These are phyloP conservation scores for Jacana jacana DNA, from an alignment of 2,113 vertebrate species.

Conservation along the genomic window DNA sequence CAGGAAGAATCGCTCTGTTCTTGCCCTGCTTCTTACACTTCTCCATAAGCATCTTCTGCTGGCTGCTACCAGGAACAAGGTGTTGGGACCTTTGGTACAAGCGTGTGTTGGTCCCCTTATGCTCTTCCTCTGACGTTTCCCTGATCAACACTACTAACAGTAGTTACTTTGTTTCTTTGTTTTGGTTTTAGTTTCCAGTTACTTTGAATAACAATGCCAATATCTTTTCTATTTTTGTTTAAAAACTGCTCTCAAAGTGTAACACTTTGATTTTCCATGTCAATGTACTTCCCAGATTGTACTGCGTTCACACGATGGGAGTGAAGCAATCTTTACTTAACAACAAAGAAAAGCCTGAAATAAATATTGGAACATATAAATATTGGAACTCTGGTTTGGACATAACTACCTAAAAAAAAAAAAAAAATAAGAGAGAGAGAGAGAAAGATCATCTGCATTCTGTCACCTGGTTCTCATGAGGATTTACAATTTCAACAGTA, in stretches of 20 bases:
- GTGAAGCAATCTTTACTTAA: background rate
- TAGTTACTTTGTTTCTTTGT: no score
- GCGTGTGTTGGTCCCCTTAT: background rate
- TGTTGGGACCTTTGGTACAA: background rate
- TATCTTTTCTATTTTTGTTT: background rate
- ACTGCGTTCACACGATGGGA: background rate
- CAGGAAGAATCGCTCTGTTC: background rate
- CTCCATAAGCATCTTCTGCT: background rate
- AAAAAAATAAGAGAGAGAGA: background rate
- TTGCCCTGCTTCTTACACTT: background rate
- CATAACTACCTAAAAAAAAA: background rate
- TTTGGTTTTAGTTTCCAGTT: no score
- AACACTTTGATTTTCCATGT: background rate
- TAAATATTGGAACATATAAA: constrained; percentile 7
- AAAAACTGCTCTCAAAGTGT: background rate
- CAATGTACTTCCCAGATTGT: background rate
- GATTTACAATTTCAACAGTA: background rate
- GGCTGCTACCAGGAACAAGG: background rate
- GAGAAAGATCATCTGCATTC: no score
- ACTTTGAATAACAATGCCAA: background rate
- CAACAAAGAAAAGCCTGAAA: constrained; percentile 11
- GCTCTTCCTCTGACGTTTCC: background rate
- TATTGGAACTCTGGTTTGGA: constrained; percentile 1
- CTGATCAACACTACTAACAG: background rate
- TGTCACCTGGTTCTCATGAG: background rate